phyloP scores from a whole-genome alignment of 1,140 invertebrate species.

The Anadara kagoshimensis region DNA sequence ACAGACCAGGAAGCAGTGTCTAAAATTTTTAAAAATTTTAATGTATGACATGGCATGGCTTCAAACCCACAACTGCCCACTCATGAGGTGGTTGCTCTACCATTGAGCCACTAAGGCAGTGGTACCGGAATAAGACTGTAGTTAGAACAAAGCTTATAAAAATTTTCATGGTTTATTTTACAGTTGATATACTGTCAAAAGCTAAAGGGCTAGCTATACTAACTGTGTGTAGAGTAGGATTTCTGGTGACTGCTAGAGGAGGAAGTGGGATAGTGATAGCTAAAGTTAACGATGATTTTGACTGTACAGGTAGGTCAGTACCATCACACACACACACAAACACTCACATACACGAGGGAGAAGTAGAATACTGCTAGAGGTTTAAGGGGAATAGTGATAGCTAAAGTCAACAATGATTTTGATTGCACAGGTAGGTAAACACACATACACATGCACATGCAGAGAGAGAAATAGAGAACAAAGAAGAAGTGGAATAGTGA shows the following conservation, averaged over 20 bases:
- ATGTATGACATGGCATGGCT: too few species aligned
- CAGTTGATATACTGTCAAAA: slow-evolving; percentile 64
- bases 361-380: slow-evolving; percentile 67
- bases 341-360: too few species aligned
- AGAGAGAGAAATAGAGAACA: too few species aligned
- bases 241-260: slow-evolving; percentile 67
- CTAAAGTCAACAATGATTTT: slow-evolving; percentile 56
- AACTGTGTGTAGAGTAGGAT: slow-evolving; percentile 68
- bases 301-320: slow-evolving; percentile 30
- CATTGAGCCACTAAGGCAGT: too few species aligned
- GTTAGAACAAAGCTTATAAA: neutral
- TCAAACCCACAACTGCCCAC: too few species aligned
- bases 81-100: too few species aligned
- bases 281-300: slow-evolving; percentile 53
- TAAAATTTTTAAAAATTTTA: too few species aligned
- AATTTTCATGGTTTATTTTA: slow-evolving; percentile 19
- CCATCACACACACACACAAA: neutral
- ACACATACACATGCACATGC: too few species aligned
- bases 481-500: too few species aligned
- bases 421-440: slow-evolving; percentile 27
- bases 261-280: slow-evolving; percentile 71
- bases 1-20: too few species aligned
- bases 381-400: slow-evolving; percentile 70
- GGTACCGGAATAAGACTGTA: too few species aligned
- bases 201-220: slow-evolving; percentile 67